These are phyloP conservation scores for Onychostoma macrolepis DNA, from an alignment of 2,113 vertebrate species.

Conservation along the genomic window DNA sequence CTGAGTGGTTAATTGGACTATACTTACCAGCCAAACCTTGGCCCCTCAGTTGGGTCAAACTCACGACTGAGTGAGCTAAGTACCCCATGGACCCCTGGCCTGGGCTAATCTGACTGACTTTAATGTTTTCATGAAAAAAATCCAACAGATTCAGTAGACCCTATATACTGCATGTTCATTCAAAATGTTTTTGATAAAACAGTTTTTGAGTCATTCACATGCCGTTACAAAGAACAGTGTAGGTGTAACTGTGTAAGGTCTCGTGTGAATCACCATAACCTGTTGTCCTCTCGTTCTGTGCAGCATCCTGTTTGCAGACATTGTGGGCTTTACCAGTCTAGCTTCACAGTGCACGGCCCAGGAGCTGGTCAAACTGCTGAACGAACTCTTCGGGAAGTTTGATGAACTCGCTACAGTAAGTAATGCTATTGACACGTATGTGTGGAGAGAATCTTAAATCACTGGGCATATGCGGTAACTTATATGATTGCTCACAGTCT, in stretches of 20 bases:
- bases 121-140: neutral
- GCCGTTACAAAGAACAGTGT: neutral
- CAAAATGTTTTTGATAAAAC: neutral
- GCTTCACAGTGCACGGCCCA: slow-evolving; percentile 98
- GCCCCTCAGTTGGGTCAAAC: too few species aligned
- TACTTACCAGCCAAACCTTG: too few species aligned
- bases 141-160: neutral
- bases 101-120: neutral
- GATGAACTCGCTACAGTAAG: slow-evolving; percentile 97
- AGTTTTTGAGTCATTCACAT: neutral
- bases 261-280: slow-evolving; percentile 17
- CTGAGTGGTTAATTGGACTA: too few species aligned
- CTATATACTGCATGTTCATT: neutral
- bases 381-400: slow-evolving; percentile 98
- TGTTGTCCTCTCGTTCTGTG: slow-evolving; percentile 33
- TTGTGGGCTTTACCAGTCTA: slow-evolving; percentile 96
- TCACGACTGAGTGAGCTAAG: too few species aligned
- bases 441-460: neutral
- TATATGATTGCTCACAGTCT: slow-evolving; percentile 18
- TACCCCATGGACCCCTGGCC: too few species aligned
- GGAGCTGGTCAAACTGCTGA: slow-evolving; percentile 96
- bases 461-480: neutral
- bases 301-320: slow-evolving; percentile 99
- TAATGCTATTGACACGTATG: slow-evolving; percentile 39
- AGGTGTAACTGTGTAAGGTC: neutral